Evolutionary conservation across 1,140 invertebrate species (phyloP).

Genomic region (Chionoecetes opilio): DNA sequence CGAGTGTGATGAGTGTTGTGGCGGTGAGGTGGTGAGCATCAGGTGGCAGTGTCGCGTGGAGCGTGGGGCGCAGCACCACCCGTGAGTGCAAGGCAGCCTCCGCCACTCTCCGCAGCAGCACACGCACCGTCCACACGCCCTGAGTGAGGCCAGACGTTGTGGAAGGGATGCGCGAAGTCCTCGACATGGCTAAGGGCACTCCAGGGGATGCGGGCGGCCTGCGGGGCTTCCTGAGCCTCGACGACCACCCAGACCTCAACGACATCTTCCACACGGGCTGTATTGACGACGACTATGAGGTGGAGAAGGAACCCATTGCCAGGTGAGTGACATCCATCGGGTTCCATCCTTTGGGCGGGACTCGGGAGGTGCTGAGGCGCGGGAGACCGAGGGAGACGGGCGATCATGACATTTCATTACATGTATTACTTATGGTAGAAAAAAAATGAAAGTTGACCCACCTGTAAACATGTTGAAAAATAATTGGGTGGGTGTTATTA

Average conservation of each 20-base stretch:
- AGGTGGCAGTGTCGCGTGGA: slow-evolving; percentile 48
- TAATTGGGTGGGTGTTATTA: background rate
- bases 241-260: slow-evolving; percentile 69
- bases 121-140: background rate
- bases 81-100: slow-evolving; percentile 22
- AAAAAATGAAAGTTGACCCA: background rate
- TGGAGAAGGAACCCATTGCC: slow-evolving; percentile 79
- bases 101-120: slow-evolving; percentile 9
- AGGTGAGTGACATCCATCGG: slow-evolving; percentile 71
- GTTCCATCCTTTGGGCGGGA: too few species aligned
- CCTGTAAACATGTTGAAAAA: background rate
- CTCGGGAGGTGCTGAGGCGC: too few species aligned
- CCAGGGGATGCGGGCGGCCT: slow-evolving; percentile 74
- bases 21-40: slow-evolving; percentile 55
- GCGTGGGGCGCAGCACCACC: slow-evolving; percentile 23
- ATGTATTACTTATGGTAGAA: background rate
- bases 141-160: background rate
- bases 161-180: slow-evolving; percentile 64
- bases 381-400: too few species aligned
- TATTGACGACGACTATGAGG: slow-evolving; percentile 79
- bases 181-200: slow-evolving; percentile 74
- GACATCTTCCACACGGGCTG: slow-evolving; percentile 73
- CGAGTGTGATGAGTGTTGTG: slow-evolving; percentile 67
- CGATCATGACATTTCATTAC: background rate
- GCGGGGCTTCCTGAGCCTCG: slow-evolving; percentile 66